Conservation (phyloP, 1,140 invertebrate species). For the Drosophila littoralis region DNA sequence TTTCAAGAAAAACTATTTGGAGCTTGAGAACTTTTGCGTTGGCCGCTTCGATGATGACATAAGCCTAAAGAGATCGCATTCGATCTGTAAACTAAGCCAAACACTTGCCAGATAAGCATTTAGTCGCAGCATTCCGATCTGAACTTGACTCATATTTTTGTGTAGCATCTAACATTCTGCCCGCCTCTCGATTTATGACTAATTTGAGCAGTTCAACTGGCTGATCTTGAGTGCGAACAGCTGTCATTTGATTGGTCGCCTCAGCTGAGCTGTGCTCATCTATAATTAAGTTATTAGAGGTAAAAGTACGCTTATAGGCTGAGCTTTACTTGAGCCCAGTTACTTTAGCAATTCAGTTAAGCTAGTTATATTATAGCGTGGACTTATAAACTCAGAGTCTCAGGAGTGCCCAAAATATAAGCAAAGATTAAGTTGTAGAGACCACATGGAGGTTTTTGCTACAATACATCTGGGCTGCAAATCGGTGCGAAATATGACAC, state of each 20-base stretch:
- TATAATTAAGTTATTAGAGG: slow-evolving; percentile 34
- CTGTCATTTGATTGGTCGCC: slow-evolving; percentile 15
- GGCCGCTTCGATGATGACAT: slow-evolving; percentile 37
- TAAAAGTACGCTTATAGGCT: background rate
- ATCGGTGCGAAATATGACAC: too few species aligned
- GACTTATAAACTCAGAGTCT: too few species aligned
- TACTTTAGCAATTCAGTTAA: background rate
- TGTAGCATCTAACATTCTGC: slow-evolving; percentile 6
- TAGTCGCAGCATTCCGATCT: slow-evolving; percentile 12
- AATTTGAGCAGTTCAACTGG: background rate
- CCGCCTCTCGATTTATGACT: slow-evolving; percentile 13
- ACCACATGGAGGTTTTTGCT: too few species aligned
- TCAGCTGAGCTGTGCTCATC: background rate
- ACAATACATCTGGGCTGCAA: too few species aligned
- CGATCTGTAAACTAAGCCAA: slow-evolving; percentile 14
- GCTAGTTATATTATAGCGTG: too few species aligned
- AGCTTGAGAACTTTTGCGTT: slow-evolving; percentile 50
- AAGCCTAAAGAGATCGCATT: slow-evolving; percentile 33
- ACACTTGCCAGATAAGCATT: background rate
- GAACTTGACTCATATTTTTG: slow-evolving; percentile 6
- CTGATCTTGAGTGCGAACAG: slow-evolving; percentile 30
- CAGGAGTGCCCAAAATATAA: too few species aligned
- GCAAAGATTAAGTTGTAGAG: too few species aligned
- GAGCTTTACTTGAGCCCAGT: background rate
- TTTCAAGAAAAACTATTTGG: slow-evolving; percentile 34